Conservation (phyloP, 2,113 vertebrate species). For the Herpetotheres cachinnans region DNA sequence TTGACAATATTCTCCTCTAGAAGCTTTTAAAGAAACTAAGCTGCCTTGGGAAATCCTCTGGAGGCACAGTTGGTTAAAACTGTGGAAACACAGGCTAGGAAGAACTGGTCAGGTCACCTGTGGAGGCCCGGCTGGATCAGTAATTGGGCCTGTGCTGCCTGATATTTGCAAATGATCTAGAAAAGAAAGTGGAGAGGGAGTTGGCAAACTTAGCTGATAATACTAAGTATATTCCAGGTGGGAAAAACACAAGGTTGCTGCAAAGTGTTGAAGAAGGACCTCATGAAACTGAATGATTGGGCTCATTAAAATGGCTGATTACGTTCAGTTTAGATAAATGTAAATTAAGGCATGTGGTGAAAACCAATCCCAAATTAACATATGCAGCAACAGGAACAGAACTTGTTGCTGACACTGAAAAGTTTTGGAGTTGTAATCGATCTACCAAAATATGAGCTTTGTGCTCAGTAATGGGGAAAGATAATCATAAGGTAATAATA, state of each 20-base stretch:
- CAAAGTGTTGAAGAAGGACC: background rate
- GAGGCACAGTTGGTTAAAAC: background rate
- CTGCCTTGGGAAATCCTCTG: background rate
- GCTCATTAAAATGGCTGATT: background rate
- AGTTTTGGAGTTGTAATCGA: background rate
- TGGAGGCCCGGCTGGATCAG: background rate
- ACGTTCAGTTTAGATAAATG: background rate
- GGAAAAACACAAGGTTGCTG: background rate
- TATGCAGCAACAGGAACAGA: background rate
- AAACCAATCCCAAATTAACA: background rate
- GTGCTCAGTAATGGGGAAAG: background rate
- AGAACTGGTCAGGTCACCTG: background rate
- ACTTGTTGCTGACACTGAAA: background rate
- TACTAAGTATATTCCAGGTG: background rate
- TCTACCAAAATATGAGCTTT: background rate
- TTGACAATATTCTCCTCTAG: background rate
- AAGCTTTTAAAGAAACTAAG: background rate
- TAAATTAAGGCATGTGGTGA: background rate
- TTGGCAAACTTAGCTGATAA: background rate
- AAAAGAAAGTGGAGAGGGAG: background rate
- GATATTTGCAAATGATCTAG: background rate
- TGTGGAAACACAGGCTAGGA: background rate
- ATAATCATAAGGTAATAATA: background rate
- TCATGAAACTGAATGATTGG: background rate
- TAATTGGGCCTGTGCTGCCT: background rate